Evolutionary conservation across 2,888 invertebrate genomes (phyloP).

Genomic region (Ectropis crepuscularia): DNA sequence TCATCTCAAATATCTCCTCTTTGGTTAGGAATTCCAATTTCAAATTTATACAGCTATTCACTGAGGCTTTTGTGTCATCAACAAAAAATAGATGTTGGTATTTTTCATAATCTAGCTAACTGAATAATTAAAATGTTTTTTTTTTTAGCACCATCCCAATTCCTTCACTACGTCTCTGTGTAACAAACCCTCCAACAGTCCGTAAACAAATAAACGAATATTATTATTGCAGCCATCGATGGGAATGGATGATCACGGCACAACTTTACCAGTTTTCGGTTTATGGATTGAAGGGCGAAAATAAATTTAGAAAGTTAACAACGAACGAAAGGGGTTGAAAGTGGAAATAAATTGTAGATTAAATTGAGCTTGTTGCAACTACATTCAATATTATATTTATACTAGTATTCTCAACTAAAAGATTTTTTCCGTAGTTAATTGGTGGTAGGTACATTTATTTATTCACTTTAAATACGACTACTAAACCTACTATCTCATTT

Average conservation of each 20-base stretch:
- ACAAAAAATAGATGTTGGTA: no score
- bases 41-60: no score
- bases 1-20: no score
- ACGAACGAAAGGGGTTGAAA: background rate
- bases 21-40: no score
- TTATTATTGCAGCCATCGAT: conserved; percentile 45
- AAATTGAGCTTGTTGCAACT: background rate
- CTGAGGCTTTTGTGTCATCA: no score
- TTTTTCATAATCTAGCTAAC: no score
- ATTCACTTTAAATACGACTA: no score
- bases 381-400: background rate
- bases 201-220: conserved; percentile 52
- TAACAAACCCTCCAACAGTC: conserved; percentile 33
- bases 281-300: conserved; percentile 34
- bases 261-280: conserved; percentile 41
- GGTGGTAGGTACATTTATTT: no score
- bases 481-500: no score
- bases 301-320: conserved; percentile 10
- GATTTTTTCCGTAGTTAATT: no score
- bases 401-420: no score
- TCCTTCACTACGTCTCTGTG: conserved; percentile 20
- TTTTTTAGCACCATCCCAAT: background rate
- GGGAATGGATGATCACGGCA: conserved; percentile 43
- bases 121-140: no score
- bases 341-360: background rate